Evolutionary conservation across 1,140 invertebrate genomes (phyloP).

Genomic region (Dendrolimus kikuchii): DNA sequence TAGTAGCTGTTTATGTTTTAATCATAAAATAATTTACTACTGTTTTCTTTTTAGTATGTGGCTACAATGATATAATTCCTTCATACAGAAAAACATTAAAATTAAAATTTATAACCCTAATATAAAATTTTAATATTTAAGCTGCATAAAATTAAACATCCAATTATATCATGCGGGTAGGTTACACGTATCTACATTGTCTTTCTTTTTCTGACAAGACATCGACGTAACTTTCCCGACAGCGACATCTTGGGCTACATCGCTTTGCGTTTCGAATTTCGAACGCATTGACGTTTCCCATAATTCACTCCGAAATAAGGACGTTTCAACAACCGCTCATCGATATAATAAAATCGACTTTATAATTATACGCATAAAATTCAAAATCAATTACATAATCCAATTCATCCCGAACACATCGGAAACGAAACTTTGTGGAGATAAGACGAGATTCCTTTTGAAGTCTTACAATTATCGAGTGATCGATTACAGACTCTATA

Average conservation of each 20-base stretch:
- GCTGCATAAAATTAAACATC: too few species aligned
- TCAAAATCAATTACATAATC: conserved; percentile 1
- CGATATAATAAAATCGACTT: not conserved
- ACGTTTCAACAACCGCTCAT: conserved; percentile 6
- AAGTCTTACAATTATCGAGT: conserved; percentile 22
- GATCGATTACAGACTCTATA: conserved; percentile 31
- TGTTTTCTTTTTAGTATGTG: too few species aligned
- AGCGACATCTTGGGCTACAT: conserved; percentile 31
- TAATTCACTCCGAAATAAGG: conserved; percentile 23
- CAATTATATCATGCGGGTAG: too few species aligned
- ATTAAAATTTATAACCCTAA: too few species aligned
- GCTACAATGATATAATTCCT: too few species aligned
- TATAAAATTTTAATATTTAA: too few species aligned
- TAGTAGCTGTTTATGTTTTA: too few species aligned
- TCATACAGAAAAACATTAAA: too few species aligned
- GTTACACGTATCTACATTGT: not conserved
- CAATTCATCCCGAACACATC: conserved; percentile 29
- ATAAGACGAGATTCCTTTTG: conserved; percentile 49
- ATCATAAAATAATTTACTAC: too few species aligned
- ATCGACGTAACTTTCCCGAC: conserved; percentile 17
- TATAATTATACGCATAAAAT: not conserved
- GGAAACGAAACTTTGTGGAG: conserved; percentile 37
- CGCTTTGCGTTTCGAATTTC: conserved; percentile 52
- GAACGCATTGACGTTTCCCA: conserved; percentile 47
- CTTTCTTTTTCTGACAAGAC: conserved; percentile 1